These are phyloP conservation scores for Nomada ferruginata DNA, from an alignment of 2,888 invertebrate genomes.

Conservation along the genomic window DNA sequence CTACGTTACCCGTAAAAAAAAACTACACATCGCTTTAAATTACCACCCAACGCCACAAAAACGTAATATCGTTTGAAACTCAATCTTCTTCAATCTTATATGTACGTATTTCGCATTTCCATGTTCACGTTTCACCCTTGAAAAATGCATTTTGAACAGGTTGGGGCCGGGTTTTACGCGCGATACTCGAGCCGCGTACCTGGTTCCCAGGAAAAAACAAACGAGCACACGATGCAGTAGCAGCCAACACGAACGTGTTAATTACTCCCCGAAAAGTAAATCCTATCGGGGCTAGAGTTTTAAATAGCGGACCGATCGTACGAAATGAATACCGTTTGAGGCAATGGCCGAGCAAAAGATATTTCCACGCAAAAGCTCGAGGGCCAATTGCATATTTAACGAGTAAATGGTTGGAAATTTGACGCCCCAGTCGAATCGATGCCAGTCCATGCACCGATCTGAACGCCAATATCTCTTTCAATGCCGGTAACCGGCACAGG, in stretches of 20 bases:
- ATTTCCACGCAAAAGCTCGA: slow-evolving; percentile 2
- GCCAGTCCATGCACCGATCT: slow-evolving; percentile 16
- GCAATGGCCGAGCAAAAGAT: slow-evolving; percentile 16
- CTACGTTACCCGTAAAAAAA: too few species aligned
- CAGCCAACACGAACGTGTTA: slow-evolving; percentile 4
- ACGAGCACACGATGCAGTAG: background rate
- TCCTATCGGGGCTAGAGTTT: background rate
- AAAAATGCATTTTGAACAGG: background rate
- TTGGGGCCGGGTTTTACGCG: background rate
- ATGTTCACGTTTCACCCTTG: background rate
- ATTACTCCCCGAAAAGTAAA: slow-evolving; percentile 16
- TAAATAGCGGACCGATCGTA: background rate
- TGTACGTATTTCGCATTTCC: background rate
- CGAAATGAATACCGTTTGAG: slow-evolving; percentile 23
- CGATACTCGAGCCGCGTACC: background rate
- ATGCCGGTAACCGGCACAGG: slow-evolving; percentile 39
- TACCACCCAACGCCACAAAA: background rate
- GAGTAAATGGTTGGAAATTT: slow-evolving; percentile 23
- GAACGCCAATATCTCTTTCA: slow-evolving; percentile 43
- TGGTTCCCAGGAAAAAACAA: background rate
- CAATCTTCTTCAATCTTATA: background rate
- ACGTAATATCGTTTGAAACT: background rate
- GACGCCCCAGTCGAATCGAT: slow-evolving; percentile 5
- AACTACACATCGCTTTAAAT: background rate
- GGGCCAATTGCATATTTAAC: slow-evolving; percentile 18